Evolutionary conservation across 1,140 invertebrate genomes (phyloP), one percentile per base, ranked within the genome.

Genomic region (Drosophila funebris): DNA sequence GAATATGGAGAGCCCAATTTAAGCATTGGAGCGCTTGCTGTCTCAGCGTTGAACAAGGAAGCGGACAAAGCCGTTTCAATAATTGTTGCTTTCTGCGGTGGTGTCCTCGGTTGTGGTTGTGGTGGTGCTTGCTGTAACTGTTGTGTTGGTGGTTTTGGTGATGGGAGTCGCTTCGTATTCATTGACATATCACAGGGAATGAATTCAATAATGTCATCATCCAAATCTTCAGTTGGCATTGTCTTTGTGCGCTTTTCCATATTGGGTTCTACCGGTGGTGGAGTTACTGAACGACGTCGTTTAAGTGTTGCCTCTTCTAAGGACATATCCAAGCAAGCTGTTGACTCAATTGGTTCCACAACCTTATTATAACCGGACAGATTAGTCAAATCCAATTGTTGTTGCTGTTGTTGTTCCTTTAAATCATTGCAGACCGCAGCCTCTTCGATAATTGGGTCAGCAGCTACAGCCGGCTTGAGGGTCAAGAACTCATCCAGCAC

Each of bases 401-500:
- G n/a, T 7, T 31, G 16, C n/a, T 43, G 33, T 27, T 31, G 61
- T 5, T 39, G 61, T 18, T 39, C 29, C 9, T 16, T 27, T 14
- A 67, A 27, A 3, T 74, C 64, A 50, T 37, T 60, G 1, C 7
- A 20, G 8, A n/a, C 16, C 1, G 27, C 57, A 13, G 41, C 29
- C 4, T 29, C 39, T 16, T 70, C 50, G 1, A 48, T 48, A 0
- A 71, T 16, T 11, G 48, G 67, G 27, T 74, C 41, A n/a, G 44
- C 43, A 18, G 39, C n/a, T 14, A 27, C 52, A 0, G 31, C 14
- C 9, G 73, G 44, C 18, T 78, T 87, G 6, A 82, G 46, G 5
- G 72, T 75, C 1, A 87, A 29, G 37, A 88, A 87, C 36, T 87
- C 82, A 4, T 82, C 67, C 7, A 87, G 60, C 2, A 63, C 56